Percentiles rank a stretch among this genome's conserved stretches.
These are phyloP conservation scores for Lepus europaeus DNA, from an alignment of 2,113 vertebrate species.

Conservation along the genomic window DNA sequence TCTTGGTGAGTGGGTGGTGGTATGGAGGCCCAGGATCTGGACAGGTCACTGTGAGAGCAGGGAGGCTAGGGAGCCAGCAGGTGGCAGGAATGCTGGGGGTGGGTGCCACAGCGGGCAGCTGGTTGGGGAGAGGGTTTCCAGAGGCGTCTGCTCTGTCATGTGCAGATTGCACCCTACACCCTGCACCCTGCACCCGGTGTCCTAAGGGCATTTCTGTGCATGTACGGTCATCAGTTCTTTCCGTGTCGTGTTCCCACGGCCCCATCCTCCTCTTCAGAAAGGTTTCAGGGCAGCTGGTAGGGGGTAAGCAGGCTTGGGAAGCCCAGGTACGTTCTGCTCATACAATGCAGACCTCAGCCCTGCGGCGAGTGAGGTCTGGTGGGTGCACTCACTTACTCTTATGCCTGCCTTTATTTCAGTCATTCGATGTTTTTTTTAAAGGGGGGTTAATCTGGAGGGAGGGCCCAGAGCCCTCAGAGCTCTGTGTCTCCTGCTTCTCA, in stretches of 20 bases:
- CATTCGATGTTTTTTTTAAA: background rate
- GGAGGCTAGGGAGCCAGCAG: background rate
- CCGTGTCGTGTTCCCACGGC: background rate
- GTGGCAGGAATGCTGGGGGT: background rate
- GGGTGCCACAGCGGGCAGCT: background rate
- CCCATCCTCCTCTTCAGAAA: background rate
- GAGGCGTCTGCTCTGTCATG: background rate
- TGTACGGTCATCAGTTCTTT: background rate
- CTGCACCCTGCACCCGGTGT: too few species aligned
- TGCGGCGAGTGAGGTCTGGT: background rate
- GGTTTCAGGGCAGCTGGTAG: background rate
- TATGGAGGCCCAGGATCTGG: background rate
- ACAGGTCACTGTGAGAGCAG: too few species aligned
- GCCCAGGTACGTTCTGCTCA: background rate
- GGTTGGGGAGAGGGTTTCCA: background rate
- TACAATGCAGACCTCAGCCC: too few species aligned
- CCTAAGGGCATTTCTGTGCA: too few species aligned
- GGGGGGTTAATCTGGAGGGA: too few species aligned
- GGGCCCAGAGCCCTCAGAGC: background rate
- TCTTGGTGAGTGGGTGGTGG: background rate
- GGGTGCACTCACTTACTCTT: background rate
- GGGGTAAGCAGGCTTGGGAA: background rate
- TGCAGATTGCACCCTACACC: background rate
- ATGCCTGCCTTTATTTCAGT: background rate
- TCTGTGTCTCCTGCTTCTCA: background rate